Base-by-base conservation (phyloP, 2,888 invertebrate species). In the Drosophila borborema region DNA sequence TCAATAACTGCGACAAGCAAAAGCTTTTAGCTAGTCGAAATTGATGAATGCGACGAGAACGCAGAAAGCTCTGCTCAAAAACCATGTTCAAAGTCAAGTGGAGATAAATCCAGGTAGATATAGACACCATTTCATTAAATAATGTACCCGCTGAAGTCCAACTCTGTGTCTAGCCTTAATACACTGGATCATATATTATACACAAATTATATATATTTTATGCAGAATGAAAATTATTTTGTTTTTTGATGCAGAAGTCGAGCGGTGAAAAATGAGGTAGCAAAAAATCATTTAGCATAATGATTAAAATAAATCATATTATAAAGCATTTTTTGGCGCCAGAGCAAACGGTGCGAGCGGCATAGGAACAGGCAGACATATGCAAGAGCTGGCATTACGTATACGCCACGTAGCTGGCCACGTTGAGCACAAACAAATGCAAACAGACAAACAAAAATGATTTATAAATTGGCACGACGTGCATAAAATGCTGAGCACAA, bases 391-490 rank as follows among this genome's bases (percentile, higher is more conserved):
- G 62, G 73, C 58, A 82, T 80, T 74, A 85, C 80, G 79, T 81
- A 80, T 77, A 89, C 80, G 82, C 87, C 84, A 78, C 82, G 80
- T 84, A 72, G 74, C 60, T 72, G 69, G 62, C 87, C 73, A 82
- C 74, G 84, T 78, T 74, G 82, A 78, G 60, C 75, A 82, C 73
- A 80, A 77, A 72, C 72, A 77, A 73, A 70, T 64, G 81, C 86
- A 85, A 85, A 86, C 89, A 88, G 89, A 81, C 86, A 86, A 86
- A 86, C 85, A 86, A 86, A 90, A 91, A 90, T 91, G 90, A 91
- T 91, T 91, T 91, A 91, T 91, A 91, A 91, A 91, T 91, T 91
- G 90, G 88, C 87, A 81, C 83, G 84, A 91, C 91, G 91, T 91
- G 91, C 83, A 91, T 83, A 89, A 91, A 91, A 91, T 91, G 83